Conservation (phyloP, 2,113 vertebrate species). For the Malurus elegans region DNA sequence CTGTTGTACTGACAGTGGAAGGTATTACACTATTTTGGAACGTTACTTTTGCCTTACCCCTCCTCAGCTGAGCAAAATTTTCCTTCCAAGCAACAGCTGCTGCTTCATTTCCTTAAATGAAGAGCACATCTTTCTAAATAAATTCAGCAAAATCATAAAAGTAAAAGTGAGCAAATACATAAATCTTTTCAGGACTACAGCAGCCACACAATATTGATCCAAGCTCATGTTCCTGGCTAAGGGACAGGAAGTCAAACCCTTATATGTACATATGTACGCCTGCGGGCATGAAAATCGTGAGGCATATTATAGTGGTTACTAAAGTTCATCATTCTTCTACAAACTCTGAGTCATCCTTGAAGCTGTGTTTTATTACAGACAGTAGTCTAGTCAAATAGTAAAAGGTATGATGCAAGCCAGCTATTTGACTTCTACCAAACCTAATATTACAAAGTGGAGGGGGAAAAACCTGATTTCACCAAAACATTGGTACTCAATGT, state of each 20-base stretch:
- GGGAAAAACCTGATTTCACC: background rate
- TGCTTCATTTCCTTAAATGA: background rate
- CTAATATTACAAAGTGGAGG: background rate
- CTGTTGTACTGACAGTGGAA: background rate
- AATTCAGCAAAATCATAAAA: background rate
- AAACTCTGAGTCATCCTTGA: slow-evolving; percentile 29
- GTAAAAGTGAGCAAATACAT: background rate
- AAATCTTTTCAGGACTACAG: background rate
- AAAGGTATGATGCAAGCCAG: background rate
- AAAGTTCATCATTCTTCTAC: background rate
- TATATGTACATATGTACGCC: background rate
- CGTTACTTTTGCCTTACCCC: background rate
- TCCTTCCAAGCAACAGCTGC: background rate
- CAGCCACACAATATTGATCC: background rate
- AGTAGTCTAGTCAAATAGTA: slow-evolving; percentile 19
- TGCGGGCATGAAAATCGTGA: background rate
- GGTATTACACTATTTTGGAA: background rate
- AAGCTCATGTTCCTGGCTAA: background rate
- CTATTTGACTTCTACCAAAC: background rate
- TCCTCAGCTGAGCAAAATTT: background rate
- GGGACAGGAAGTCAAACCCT: background rate
- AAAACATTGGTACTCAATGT: background rate
- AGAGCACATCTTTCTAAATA: background rate
- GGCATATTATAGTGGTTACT: background rate
- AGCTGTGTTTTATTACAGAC: slow-evolving; percentile 27